phyloP scores from a whole-genome alignment of 2,888 invertebrate genomes.

The Molorchus minor region DNA sequence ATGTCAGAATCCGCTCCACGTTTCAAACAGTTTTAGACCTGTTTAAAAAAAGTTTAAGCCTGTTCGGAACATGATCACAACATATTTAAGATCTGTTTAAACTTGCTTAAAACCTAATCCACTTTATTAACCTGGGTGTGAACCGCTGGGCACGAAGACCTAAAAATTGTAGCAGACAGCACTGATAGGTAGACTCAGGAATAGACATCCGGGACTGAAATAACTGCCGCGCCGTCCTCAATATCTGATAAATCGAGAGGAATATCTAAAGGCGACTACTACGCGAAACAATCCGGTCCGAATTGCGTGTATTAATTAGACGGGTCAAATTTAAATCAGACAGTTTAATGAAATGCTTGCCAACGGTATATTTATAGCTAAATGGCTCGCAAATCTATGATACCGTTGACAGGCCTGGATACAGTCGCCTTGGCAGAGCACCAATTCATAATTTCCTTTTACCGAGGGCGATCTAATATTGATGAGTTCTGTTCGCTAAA shows the following conservation, averaged over 20 bases:
- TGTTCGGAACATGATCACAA: no score
- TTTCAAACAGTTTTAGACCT: no score
- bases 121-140: no score
- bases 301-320: slow-evolving; percentile 35
- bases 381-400: slow-evolving; percentile 48
- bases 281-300: background rate
- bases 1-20: no score
- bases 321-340: slow-evolving; percentile 39
- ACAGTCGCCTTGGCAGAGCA: slow-evolving; percentile 22
- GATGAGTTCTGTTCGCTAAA: slow-evolving; percentile 28
- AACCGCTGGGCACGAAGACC: no score
- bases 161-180: no score
- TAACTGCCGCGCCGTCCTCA: no score
- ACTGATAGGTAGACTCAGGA: no score
- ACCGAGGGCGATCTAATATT: slow-evolving; percentile 27
- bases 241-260: background rate
- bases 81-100: no score
- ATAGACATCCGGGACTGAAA: no score
- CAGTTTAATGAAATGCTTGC: slow-evolving; percentile 29
- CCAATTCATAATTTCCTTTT: slow-evolving; percentile 23
- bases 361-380: slow-evolving; percentile 37
- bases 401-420: slow-evolving; percentile 34
- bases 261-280: background rate
- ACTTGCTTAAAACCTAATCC: no score
- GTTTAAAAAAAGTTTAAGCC: no score